Evolutionary conservation across 2,888 invertebrate genomes (phyloP).

Genomic region (Chaetogeoica ovagalla): DNA sequence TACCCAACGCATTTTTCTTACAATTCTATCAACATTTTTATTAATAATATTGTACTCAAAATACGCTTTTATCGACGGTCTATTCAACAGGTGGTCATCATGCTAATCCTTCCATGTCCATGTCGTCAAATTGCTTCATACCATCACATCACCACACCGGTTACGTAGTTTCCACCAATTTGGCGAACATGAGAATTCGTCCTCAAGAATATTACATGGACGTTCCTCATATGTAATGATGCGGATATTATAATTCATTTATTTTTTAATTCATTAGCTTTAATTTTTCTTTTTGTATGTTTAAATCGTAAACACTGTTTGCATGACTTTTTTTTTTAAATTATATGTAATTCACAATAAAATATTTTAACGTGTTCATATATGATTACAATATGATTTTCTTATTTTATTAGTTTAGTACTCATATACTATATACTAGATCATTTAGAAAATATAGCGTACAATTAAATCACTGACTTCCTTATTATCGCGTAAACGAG

Average conservation of each 20-base stretch:
- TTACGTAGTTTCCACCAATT: conserved; percentile 35
- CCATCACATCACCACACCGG: conserved; percentile 33
- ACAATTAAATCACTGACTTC: too few relatives aligned
- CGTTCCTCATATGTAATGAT: conserved; percentile 10
- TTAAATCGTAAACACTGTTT: not conserved
- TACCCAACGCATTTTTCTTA: not conserved
- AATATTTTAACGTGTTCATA: too few relatives aligned
- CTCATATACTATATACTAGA: too few relatives aligned
- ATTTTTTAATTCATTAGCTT: conserved; percentile 1
- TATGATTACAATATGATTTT: too few relatives aligned
- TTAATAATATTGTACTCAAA: not conserved
- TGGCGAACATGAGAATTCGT: conserved; percentile 45
- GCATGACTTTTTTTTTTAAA: not conserved
- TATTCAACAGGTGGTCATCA: conserved; percentile 25
- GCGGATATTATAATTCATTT: not conserved
- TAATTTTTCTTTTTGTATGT: not conserved
- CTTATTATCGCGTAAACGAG: too few relatives aligned
- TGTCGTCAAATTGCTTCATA: conserved; percentile 37
- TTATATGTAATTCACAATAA: too few relatives aligned
- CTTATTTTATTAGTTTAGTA: too few relatives aligned
- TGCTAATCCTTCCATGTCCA: conserved; percentile 29
- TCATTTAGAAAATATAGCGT: too few relatives aligned
- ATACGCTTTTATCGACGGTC: not conserved
- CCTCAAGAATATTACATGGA: conserved; percentile 45
- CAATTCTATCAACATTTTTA: not conserved